Conservation (phyloP, 2,888 invertebrate species). For the Hydrotaea cyrtoneurina region DNA sequence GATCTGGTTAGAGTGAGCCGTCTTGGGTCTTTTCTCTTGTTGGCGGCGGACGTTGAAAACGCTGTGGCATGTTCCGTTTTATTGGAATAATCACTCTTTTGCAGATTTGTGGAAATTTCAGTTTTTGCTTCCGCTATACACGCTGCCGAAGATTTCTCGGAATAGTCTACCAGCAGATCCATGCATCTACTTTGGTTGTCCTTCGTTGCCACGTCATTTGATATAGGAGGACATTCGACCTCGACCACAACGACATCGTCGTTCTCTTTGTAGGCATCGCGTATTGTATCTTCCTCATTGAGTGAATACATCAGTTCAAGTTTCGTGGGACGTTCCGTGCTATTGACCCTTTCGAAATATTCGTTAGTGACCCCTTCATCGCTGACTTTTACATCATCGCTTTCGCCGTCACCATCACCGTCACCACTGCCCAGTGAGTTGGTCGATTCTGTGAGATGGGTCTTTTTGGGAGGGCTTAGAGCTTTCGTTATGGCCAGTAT, state of each 20-base stretch:
- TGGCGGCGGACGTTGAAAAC: not conserved
- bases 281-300: slow-evolving; percentile 73
- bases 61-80: not conserved
- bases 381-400: slow-evolving; percentile 71
- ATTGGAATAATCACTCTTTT: slow-evolving; percentile 10
- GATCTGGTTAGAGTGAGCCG: slow-evolving; percentile 75
- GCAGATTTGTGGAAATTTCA: slow-evolving; percentile 67
- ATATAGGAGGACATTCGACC: not conserved
- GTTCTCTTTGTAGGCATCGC: slow-evolving; percentile 67
- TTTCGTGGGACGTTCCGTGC: slow-evolving; percentile 78
- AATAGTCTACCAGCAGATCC: slow-evolving; percentile 71
- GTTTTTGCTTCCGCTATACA: slow-evolving; percentile 72
- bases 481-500: slow-evolving; percentile 66
- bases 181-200: slow-evolving; percentile 65
- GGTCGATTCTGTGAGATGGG: slow-evolving; percentile 70
- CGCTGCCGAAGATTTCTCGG: slow-evolving; percentile 71
- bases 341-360: slow-evolving; percentile 80
- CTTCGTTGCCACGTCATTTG: not conserved
- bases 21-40: slow-evolving; percentile 74
- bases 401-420: slow-evolving; percentile 52
- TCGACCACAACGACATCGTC: not conserved
- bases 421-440: slow-evolving; percentile 68
- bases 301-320: slow-evolving; percentile 77
- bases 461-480: slow-evolving; percentile 72
- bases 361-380: slow-evolving; percentile 80